A percentile compares a stretch with the other conserved stretches of the same genome.
Evolutionary conservation across 1,140 invertebrate genomes (phyloP).

Genomic region (Andrena cerasifolii): DNA sequence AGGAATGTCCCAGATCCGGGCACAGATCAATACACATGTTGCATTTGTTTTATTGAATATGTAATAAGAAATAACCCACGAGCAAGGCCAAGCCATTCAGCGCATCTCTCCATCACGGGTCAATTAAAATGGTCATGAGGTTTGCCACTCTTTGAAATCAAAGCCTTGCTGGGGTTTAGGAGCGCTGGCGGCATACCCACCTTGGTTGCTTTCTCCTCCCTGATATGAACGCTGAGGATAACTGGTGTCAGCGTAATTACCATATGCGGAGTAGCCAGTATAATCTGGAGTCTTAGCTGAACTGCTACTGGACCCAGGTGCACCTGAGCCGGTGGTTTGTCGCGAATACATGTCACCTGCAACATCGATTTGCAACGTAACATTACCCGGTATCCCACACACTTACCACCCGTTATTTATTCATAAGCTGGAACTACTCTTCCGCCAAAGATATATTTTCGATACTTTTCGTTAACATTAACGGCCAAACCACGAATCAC

Average conservation of each 20-base stretch:
- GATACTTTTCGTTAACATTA: not conserved
- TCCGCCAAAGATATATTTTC: constrained; percentile 37
- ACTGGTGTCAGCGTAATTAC: constrained; percentile 81
- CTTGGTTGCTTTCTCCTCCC: constrained; percentile 82
- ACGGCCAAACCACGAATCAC: not conserved
- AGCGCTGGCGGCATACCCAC: constrained; percentile 83
- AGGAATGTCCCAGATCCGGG: constrained; percentile 51
- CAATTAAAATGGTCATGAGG: constrained; percentile 84
- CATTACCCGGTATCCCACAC: constrained; percentile 22
- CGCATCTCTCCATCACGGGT: constrained; percentile 78
- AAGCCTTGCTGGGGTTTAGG: constrained; percentile 84
- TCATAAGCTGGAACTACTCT: constrained; percentile 14
- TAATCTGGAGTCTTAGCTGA: constrained; percentile 81
- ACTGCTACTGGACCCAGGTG: constrained; percentile 82
- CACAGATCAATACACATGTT: constrained; percentile 39
- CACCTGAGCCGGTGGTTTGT: constrained; percentile 82
- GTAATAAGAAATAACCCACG: constrained; percentile 74
- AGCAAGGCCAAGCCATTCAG: constrained; percentile 78
- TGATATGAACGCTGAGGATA: constrained; percentile 82
- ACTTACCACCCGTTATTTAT: constrained; percentile 37
- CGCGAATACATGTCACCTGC: constrained; percentile 84
- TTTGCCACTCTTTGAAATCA: constrained; percentile 85
- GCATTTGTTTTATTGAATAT: constrained; percentile 42
- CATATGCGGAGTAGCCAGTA: constrained; percentile 82
- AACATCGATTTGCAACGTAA: constrained; percentile 68